These are phyloP conservation scores for Diachasmimorpha longicaudata DNA, from an alignment of 1,140 invertebrate species.

Conservation along the genomic window DNA sequence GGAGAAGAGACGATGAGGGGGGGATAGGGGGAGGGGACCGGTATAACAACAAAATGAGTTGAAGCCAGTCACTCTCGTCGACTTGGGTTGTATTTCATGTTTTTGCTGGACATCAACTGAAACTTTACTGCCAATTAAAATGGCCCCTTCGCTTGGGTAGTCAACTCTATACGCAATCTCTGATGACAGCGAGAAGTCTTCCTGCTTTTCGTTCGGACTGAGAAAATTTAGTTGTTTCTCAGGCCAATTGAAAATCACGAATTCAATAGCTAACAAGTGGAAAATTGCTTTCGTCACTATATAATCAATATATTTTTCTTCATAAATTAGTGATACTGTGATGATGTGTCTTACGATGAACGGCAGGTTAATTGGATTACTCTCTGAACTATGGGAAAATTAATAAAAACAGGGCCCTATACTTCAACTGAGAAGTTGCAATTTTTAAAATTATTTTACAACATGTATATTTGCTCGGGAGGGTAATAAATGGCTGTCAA, in stretches of 20 bases:
- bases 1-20: too few species aligned
- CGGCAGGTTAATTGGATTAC: too few species aligned
- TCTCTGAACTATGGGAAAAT: too few species aligned
- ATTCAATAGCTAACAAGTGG: background rate
- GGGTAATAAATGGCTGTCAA: too few species aligned
- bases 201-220: background rate
- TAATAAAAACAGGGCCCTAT: too few species aligned
- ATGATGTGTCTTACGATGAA: too few species aligned
- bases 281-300: too few species aligned
- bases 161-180: slow-evolving; percentile 4
- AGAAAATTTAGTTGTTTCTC: background rate
- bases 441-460: too few species aligned
- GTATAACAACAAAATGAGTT: slow-evolving; percentile 2
- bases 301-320: too few species aligned
- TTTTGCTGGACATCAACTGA: slow-evolving; percentile 34
- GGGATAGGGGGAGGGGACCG: background rate
- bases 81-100: slow-evolving; percentile 34
- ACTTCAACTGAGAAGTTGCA: too few species aligned
- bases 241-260: background rate
- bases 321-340: too few species aligned
- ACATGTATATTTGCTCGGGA: too few species aligned
- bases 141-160: background rate
- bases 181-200: background rate
- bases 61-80: background rate
- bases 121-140: slow-evolving; percentile 44